Evolutionary conservation across 2,797 vertebrate species (phyloP), one percentile per base, ranked within the genome.

Genomic region (Centropyge bicolor): DNA sequence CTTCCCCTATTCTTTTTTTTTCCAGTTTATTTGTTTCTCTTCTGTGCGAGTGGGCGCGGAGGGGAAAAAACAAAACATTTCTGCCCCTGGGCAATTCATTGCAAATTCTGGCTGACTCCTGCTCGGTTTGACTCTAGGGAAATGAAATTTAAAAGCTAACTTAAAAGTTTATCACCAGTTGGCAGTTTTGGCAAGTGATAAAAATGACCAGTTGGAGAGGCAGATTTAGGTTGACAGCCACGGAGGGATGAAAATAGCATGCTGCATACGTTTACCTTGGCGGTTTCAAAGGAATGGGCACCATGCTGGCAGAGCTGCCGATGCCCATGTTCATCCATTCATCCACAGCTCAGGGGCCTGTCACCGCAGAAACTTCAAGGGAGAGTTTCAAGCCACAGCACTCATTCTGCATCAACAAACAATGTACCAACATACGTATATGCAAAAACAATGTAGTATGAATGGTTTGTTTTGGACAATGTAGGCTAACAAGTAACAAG

Each of bases 111-210:
- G 79, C 85, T 90, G 89, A 83, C 83, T 92, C 84, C 85, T 88
- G 87, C 85, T 91, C 83, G 22, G 76, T 84, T 84, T 79, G 78
- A 90, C 90, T 92, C 88, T 63, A 24, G 91, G 90, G 93, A 90
- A 90, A 90, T 84, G 72, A 85, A 88, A 91, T 93, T 91, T 88
- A 89, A 91, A 92, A 93, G 89, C 78, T 60, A 90, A 88, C 88
- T 88, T 87, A 89, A 93, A 94, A 93, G 88, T 95, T 94, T 93
- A 92, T 83, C 91, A 91, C 81, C 89, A 68, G 89, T 94, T 94
- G 93, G 89, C 92, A 91, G 91, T 83, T 94, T 90, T 95, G 93
- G 94, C 93, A 92, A 89, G 88, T 94, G 92, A 94, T 94, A 89
- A 95, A 94, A 94, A 93, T 95, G 91, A 93, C 92, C 90, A 82